phyloP scores from a whole-genome alignment of 2,113 vertebrate genomes.

The Terrapene triunguis region DNA sequence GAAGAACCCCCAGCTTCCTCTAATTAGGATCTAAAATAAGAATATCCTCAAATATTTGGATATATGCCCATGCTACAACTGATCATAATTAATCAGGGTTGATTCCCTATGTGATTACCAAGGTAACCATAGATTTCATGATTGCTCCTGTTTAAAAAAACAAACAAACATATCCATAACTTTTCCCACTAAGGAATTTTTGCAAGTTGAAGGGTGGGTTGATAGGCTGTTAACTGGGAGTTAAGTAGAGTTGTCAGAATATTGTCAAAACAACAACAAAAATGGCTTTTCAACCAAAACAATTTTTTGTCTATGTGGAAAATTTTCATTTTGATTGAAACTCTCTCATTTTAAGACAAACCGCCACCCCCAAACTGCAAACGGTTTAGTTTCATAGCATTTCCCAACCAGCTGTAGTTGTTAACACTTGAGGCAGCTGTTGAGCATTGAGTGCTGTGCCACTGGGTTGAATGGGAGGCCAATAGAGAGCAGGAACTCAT shows the following conservation, averaged over 20 bases:
- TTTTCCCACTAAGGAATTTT: background rate
- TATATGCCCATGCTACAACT: background rate
- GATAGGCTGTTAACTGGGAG: background rate
- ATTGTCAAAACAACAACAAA: background rate
- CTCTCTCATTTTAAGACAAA: background rate
- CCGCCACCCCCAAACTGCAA: background rate
- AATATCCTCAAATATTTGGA: background rate
- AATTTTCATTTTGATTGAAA: background rate
- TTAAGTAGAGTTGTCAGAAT: background rate
- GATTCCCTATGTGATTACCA: background rate
- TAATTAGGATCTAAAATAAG: background rate
- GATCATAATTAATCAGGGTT: background rate
- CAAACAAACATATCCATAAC: background rate
- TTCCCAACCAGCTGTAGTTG: background rate
- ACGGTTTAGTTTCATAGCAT: background rate
- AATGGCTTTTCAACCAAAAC: background rate
- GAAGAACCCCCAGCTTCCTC: background rate
- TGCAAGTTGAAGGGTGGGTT: background rate
- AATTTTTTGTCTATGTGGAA: background rate
- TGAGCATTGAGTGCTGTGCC: background rate
- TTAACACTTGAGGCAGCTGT: background rate
- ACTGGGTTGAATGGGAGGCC: accelerated
- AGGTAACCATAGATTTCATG: background rate
- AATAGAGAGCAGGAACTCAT: background rate
- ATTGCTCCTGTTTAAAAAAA: background rate